phyloP scores from a whole-genome alignment of 2,888 invertebrate genomes.

The Serripes groenlandicus region DNA sequence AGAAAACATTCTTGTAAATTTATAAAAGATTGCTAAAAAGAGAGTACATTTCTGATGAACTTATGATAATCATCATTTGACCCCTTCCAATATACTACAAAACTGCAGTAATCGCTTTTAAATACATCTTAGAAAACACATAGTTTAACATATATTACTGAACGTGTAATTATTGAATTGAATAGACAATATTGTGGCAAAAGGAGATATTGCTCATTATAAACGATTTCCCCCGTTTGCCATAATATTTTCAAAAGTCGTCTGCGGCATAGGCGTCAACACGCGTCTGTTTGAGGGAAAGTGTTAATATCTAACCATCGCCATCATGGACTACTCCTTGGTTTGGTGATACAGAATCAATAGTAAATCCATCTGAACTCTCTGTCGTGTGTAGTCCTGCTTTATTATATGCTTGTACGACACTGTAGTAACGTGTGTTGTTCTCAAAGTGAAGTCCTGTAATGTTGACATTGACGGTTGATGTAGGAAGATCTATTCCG shows the following conservation, averaged over 20 bases:
- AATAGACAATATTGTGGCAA: neutral
- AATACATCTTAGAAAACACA: too few relatives aligned
- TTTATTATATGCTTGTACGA: conserved; percentile 47
- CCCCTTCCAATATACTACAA: too few relatives aligned
- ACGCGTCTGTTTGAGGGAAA: too few relatives aligned
- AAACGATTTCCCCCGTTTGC: neutral
- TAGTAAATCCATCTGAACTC: conserved; percentile 57
- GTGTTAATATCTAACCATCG: conserved; percentile 39
- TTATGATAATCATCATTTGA: too few relatives aligned
- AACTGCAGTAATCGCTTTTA: too few relatives aligned
- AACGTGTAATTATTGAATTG: too few relatives aligned
- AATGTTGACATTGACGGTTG: conserved; percentile 13
- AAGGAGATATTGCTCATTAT: neutral
- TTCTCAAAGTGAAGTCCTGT: conserved; percentile 28
- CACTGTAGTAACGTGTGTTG: conserved; percentile 50
- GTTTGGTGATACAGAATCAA: conserved; percentile 56
- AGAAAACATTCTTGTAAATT: too few relatives aligned
- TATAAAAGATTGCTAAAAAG: too few relatives aligned
- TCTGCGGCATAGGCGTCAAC: too few relatives aligned
- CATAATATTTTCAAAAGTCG: too few relatives aligned
- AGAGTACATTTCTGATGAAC: too few relatives aligned
- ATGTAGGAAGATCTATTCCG: conserved; percentile 4
- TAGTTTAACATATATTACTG: too few relatives aligned
- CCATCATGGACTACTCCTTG: conserved; percentile 54
- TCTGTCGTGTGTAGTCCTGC: conserved; percentile 54